Percentiles rank a stretch among this genome's conserved stretches.
Evolutionary conservation across 2,888 invertebrate genomes (phyloP).

Genomic region (Andrena dorsata): DNA sequence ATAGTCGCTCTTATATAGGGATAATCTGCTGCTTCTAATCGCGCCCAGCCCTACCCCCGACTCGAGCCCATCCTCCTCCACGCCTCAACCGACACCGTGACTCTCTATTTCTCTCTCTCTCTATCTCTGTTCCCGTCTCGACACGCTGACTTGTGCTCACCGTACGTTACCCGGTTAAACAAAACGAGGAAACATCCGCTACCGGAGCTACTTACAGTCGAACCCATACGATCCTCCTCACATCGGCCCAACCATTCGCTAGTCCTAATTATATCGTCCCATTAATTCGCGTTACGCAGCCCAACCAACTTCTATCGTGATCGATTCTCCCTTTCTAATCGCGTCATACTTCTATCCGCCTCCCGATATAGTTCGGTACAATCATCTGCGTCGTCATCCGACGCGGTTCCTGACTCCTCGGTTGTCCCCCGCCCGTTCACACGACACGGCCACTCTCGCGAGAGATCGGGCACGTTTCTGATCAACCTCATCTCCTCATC

Average conservation of each 20-base stretch:
- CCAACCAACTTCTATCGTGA: no score
- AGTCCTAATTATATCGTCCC: constrained; percentile 14
- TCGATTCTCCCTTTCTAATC: no score
- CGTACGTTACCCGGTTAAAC: constrained; percentile 38
- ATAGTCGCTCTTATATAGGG: constrained; percentile 66
- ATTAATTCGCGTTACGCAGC: neutral
- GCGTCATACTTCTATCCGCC: constrained; percentile 18
- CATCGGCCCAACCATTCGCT: constrained; percentile 26
- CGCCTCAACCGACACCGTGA: constrained; percentile 5
- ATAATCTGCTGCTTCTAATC: constrained; percentile 54
- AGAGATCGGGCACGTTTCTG: constrained; percentile 31
- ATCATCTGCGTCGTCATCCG: neutral
- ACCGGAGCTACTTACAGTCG: constrained; percentile 7
- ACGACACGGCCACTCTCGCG: neutral
- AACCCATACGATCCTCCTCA: neutral
- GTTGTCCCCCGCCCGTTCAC: constrained; percentile 14
- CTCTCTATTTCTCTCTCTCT: neutral
- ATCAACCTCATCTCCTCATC: constrained; percentile 11
- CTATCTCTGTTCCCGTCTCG: constrained; percentile 18
- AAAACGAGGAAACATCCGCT: constrained; percentile 25
- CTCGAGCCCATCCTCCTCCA: constrained; percentile 18
- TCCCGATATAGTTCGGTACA: neutral
- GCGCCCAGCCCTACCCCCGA: constrained; percentile 1
- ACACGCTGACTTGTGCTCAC: constrained; percentile 51
- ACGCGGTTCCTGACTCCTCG: constrained; percentile 1